These are phyloP conservation scores for Chelidonichthys spinosus DNA, from an alignment of 2,797 vertebrate species.

Conservation along the genomic window DNA sequence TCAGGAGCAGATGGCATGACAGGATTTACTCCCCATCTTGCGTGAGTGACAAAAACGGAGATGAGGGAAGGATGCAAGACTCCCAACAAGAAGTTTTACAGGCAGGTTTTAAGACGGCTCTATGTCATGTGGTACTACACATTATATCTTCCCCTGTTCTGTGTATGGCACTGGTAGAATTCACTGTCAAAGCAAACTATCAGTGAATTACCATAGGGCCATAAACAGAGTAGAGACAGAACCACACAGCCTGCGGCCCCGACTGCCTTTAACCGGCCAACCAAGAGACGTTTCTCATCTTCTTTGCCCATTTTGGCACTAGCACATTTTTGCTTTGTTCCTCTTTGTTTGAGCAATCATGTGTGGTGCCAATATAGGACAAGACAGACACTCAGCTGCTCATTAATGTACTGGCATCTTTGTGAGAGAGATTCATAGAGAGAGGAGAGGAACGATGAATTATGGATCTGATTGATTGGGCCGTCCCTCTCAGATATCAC, in stretches of 20 bases:
- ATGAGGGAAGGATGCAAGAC: conserved; percentile 35
- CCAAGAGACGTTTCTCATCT: conserved; percentile 43
- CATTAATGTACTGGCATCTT: neutral
- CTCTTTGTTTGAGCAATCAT: conserved; percentile 95
- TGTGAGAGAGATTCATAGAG: conserved; percentile 22
- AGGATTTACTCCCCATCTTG: conserved; percentile 56
- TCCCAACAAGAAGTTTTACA: neutral
- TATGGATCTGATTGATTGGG: conserved; percentile 73
- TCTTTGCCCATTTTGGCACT: conserved; percentile 99
- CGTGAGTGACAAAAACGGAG: conserved; percentile 17
- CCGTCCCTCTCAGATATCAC: conserved; percentile 63
- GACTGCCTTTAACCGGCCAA: neutral
- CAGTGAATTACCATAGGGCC: conserved; percentile 99
- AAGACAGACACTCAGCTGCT: conserved; percentile 72
- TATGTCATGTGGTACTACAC: conserved; percentile 74
- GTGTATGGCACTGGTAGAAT: conserved; percentile 99
- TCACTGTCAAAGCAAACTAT: conserved; percentile 98
- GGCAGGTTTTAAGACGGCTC: neutral
- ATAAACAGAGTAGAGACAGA: conserved; percentile 99
- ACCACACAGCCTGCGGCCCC: conserved; percentile 75
- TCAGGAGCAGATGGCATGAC: conserved; percentile 50
- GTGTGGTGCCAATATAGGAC: conserved; percentile 99
- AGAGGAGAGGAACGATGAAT: conserved; percentile 45
- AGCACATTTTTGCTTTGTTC: conserved; percentile 99
- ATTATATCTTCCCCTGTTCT: conserved; percentile 91